These are phyloP conservation scores for Proterorhinus semilunaris DNA, from an alignment of 2,113 vertebrate genomes.

Conservation along the genomic window DNA sequence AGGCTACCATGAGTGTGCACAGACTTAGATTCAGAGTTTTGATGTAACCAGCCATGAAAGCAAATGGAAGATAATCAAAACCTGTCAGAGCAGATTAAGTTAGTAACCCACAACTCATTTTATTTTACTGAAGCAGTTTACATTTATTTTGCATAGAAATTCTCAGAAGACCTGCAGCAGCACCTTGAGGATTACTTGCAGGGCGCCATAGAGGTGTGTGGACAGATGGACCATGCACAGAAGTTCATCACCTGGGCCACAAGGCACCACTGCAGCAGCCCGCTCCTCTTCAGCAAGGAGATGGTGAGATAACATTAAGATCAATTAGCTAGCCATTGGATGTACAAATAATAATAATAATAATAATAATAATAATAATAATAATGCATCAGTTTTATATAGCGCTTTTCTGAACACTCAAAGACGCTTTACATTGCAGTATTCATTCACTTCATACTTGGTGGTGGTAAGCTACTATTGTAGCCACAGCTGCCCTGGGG, in stretches of 20 bases:
- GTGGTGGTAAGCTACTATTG: too few species aligned
- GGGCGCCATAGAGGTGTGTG: constrained; percentile 85
- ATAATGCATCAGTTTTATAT: too few species aligned
- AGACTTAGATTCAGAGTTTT: constrained; percentile 36
- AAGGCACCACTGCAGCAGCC: constrained; percentile 86
- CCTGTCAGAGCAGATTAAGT: constrained; percentile 51
- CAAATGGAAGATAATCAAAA: constrained; percentile 44
- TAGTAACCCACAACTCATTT: constrained; percentile 16
- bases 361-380: too few species aligned
- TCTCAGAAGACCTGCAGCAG: constrained; percentile 87
- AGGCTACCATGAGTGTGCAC: constrained; percentile 46
- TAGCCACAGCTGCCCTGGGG: too few species aligned
- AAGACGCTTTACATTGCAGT: too few species aligned
- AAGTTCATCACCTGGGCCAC: constrained; percentile 96
- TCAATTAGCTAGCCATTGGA: neutral
- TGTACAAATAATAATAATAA: too few species aligned
- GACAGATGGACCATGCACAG: constrained; percentile 93
- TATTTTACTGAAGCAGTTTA: constrained; percentile 4
- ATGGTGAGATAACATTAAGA: constrained; percentile 79
- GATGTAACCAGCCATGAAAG: constrained; percentile 44
- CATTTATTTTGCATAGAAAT: constrained; percentile 75
- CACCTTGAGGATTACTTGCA: constrained; percentile 92
- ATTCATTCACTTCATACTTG: too few species aligned
- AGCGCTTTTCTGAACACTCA: too few species aligned
- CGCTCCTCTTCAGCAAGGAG: constrained; percentile 96